These are phyloP conservation scores for Tyrannus savana DNA, from an alignment of 2,113 vertebrate species.

Conservation along the genomic window DNA sequence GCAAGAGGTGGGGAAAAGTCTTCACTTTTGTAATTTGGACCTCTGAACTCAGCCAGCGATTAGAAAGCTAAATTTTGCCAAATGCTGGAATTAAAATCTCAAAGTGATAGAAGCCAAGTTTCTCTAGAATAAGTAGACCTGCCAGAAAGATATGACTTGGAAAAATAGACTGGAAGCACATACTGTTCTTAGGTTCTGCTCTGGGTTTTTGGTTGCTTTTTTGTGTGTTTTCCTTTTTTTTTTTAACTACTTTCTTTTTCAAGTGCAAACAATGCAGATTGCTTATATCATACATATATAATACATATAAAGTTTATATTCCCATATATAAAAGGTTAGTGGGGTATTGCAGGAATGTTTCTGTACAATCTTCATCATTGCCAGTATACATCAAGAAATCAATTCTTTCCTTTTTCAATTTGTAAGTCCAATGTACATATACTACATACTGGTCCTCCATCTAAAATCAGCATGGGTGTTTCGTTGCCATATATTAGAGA, in stretches of 20 bases:
- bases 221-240: neutral
- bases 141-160: neutral
- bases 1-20: neutral
- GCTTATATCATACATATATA: neutral
- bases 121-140: neutral
- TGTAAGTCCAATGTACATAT: neutral
- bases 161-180: neutral
- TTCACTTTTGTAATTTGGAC: neutral
- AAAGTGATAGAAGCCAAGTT: neutral
- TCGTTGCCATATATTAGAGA: neutral
- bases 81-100: conserved; percentile 21
- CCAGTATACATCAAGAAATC: neutral
- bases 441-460: neutral
- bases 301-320: neutral
- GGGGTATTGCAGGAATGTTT: neutral
- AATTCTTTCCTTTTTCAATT: neutral
- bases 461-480: neutral
- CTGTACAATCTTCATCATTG: neutral
- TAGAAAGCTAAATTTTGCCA: conserved; percentile 23
- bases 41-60: neutral
- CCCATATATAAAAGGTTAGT: neutral
- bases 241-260: neutral
- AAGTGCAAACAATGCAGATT: neutral
- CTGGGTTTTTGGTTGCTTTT: neutral
- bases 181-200: neutral